Evolutionary conservation across 2,113 vertebrate genomes (phyloP).

Genomic region (Hoplias malabaricus): DNA sequence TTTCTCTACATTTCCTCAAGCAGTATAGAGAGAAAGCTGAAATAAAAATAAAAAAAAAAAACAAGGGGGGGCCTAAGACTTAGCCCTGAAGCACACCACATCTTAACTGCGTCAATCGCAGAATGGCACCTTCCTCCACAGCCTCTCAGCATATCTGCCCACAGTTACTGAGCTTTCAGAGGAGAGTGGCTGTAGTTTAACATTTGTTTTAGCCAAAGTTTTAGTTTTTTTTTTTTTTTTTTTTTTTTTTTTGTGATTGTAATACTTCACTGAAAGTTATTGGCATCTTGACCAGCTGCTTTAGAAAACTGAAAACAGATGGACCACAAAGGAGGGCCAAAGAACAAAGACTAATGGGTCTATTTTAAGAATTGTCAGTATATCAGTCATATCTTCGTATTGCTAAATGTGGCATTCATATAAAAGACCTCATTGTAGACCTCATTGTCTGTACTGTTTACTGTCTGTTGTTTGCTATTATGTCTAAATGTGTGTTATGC

Average conservation of each 20-base stretch:
- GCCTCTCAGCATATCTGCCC: background rate
- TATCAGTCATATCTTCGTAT: background rate
- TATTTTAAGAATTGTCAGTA: too few species aligned
- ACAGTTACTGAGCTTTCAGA: background rate
- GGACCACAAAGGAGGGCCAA: too few species aligned
- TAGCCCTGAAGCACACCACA: background rate
- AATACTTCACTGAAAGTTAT: background rate
- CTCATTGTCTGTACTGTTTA: too few species aligned
- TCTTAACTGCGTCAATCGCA: background rate
- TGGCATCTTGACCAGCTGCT: background rate
- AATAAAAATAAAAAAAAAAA: background rate
- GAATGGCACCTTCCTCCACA: background rate
- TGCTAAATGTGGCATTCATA: too few species aligned
- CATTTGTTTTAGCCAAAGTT: too few species aligned
- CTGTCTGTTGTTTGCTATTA: too few species aligned
- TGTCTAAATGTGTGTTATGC: too few species aligned
- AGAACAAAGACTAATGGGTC: too few species aligned
- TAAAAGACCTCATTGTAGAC: too few species aligned
- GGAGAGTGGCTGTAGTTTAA: background rate
- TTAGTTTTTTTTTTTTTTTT: too few species aligned
- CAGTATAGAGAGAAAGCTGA: background rate
- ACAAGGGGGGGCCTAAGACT: background rate
- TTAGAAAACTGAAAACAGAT: too few species aligned
- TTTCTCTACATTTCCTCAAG: background rate
- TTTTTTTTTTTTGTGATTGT: conserved; percentile 1